Evolutionary conservation across 30 jellyfish, hydroid and myxozoan genomes (phyloP), one percentile per base, ranked within the genome.

Genomic region (Hydra vulgaris): DNA sequence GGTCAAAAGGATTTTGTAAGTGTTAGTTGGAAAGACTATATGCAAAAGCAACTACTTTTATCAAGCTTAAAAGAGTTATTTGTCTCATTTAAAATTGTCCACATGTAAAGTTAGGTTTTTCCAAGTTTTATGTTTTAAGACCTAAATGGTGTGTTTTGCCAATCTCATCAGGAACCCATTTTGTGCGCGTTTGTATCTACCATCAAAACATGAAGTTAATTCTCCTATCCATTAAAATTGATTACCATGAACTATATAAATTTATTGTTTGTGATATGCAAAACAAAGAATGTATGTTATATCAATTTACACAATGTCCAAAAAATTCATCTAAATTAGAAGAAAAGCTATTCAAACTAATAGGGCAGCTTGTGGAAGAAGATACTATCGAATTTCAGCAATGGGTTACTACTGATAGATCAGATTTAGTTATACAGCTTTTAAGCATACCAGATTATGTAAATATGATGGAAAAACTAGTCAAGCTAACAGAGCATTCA

Each of bases 131-230:
- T 66, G 54, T 61, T 17, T 72, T 76, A 21, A 17, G 93, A 83
- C 95, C 95, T 7, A 88, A 88, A 56, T 83, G 90, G 90, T 83
- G 96, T 78, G 70, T 84, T 15, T 19, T 78, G n/a, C 95, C 83
- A 56, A 90, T 95, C 17, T 25, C 81, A n/a, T 82, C 86, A 4
- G 95, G 96, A n/a, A 88, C 96, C 18, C 96, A 88, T 66, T 83
- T 87, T 54, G 96, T 83, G 66, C 84, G 96, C 69, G 95, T 84
- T 54, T 88, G 96, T 53, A 83, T 95, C 23, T 25, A 79, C n/a
- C 95, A 88, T 67, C 85, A 87, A 77, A 82, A 82, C 70, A 68
- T 73, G 53, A 74, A 20, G 22, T 75, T 82, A 79, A 27, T 77
- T 71, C 66, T n/a, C n/a, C n/a, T n/a, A n/a, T n/a, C n/a, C n/a